Percentiles rank a stretch among this genome's conserved stretches.
These are phyloP conservation scores for Drosophila burlai DNA, from an alignment of 1,140 invertebrate genomes.

Conservation along the genomic window DNA sequence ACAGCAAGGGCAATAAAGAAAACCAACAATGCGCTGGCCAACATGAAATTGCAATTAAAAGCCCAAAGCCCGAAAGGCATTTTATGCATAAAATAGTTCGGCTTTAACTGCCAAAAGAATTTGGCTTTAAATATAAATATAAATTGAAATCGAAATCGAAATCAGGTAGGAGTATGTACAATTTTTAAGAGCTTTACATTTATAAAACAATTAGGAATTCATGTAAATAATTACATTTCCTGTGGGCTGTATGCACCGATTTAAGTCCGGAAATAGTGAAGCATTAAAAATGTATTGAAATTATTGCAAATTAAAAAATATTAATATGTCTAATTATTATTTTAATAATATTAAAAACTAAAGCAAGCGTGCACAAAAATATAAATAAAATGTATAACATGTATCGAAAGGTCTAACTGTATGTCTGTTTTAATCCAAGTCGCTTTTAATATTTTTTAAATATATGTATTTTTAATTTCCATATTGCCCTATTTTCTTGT, in stretches of 20 bases:
- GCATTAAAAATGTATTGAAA: background rate
- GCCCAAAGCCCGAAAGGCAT: conserved; percentile 44
- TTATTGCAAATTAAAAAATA: background rate
- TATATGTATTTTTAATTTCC: too few relatives aligned
- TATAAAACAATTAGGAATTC: conserved; percentile 36
- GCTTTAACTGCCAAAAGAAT: conserved; percentile 10
- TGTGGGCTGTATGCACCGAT: background rate
- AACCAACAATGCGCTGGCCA: conserved; percentile 18
- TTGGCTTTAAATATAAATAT: background rate
- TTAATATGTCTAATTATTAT: background rate
- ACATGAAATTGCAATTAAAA: conserved; percentile 72
- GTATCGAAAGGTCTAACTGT: too few relatives aligned
- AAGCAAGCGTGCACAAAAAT: background rate
- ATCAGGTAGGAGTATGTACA: too few relatives aligned
- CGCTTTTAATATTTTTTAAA: too few relatives aligned
- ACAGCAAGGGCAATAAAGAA: conserved; percentile 9
- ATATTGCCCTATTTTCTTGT: too few relatives aligned
- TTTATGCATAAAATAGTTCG: conserved; percentile 32
- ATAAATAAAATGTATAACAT: too few relatives aligned
- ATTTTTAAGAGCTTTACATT: conserved; percentile 16
- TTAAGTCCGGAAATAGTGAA: conserved; percentile 13
- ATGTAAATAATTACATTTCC: conserved; percentile 40
- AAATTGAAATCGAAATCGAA: background rate
- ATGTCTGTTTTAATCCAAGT: too few relatives aligned
- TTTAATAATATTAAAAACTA: background rate